Evolutionary conservation across 2,888 invertebrate genomes (phyloP), one percentile per base, ranked within the genome.

Genomic region (Seira musarum): DNA sequence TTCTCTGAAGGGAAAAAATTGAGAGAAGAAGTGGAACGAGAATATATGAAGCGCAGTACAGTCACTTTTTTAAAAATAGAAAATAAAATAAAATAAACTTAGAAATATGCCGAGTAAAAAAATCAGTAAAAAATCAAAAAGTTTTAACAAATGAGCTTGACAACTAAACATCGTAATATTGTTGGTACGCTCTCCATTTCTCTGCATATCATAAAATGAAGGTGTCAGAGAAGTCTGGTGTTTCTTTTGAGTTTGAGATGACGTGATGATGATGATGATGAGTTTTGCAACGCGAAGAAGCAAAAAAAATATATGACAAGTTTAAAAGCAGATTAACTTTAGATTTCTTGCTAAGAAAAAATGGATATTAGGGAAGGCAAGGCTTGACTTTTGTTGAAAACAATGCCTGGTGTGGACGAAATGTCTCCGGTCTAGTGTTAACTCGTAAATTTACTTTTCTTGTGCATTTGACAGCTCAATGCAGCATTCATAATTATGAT

Each of bases 141-240:
- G 13, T 40, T 65, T 67, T 21, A 68, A 68, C 68, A 68, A 68
- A 68, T 68, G 53, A 68, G 68, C 68, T 57, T 68, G 68, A 68
- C 68, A 68, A 57, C 57, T 68, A 22, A 49, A 24, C 24, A 53
- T 68, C 68, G 53, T 57, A 68, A 68, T 57, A 57, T 25, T 53
- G 49, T 57, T 64, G 24, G 30, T 25, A 24, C 65, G 30, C 30
- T 30, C 30, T 5, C 30, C 2, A 2, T 30, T 30, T 30, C 30
- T 8, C 53, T 53, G 53, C 3, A 53, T 17, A 53, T 30, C 2
- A 30, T 53, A 53, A 53, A 53, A 53, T 17, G 53, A 53, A 53
- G 53, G 53, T 67, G 67, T 46, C 22, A 40, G 8, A 3, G 13
- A 40, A 67, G 5, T 46, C 30, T 67, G 40, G 10, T 40, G 22